Evolutionary conservation across 2,113 vertebrate species (phyloP).

Genomic region (Centropristis striata): DNA sequence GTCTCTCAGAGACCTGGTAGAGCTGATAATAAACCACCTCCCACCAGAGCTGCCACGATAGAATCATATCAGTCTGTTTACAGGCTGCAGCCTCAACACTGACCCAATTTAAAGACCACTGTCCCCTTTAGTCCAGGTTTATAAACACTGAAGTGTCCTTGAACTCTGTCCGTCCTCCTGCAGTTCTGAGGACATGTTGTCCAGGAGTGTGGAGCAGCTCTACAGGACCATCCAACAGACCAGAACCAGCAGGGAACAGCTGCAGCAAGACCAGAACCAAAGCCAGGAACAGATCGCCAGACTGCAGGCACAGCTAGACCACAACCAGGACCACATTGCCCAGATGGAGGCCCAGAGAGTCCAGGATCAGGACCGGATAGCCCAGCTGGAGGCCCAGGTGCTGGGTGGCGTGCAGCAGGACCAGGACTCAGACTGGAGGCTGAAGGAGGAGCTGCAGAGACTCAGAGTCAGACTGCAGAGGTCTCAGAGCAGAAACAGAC

Average conservation of each 20-base stretch:
- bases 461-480: slow-evolving; percentile 2
- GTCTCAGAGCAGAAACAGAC: slow-evolving; percentile 14
- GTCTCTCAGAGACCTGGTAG: too few relatives aligned
- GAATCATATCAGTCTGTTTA: too few relatives aligned
- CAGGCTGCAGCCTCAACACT: too few relatives aligned
- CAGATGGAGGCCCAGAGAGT: neutral
- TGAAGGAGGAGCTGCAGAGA: slow-evolving; percentile 23
- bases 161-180: neutral
- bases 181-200: slow-evolving; percentile 14
- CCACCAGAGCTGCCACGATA: too few relatives aligned
- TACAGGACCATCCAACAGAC: slow-evolving; percentile 84
- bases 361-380: neutral
- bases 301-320: slow-evolving; percentile 17
- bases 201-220: slow-evolving; percentile 84
- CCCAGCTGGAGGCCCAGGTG: neutral
- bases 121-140: too few relatives aligned
- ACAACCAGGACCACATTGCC: slow-evolving; percentile 2
- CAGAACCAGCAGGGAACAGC: slow-evolving; percentile 75
- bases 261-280: slow-evolving; percentile 61
- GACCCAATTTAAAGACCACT: too few relatives aligned
- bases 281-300: slow-evolving; percentile 4
- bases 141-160: neutral
- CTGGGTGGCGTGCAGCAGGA: neutral
- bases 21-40: too few relatives aligned
- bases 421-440: neutral